phyloP scores from a whole-genome alignment of 2,888 invertebrate genomes.

The Glaucopsyche alexis region DNA sequence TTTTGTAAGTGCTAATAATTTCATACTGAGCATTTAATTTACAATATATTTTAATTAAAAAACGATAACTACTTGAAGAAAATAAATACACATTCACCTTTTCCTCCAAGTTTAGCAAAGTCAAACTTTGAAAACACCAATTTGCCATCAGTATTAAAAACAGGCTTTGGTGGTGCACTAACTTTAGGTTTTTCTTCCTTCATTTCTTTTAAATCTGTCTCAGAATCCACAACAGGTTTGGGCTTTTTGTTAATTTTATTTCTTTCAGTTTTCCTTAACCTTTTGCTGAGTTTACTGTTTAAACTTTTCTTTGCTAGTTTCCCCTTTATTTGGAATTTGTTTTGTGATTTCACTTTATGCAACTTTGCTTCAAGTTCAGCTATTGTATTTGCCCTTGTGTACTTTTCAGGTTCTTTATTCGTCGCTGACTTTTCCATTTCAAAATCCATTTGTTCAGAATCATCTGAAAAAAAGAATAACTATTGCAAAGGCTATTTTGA shows the following conservation, averaged over 20 bases:
- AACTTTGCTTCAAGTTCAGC: conserved; percentile 83
- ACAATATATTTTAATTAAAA: background rate
- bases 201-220: conserved; percentile 36
- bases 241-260: conserved; percentile 49
- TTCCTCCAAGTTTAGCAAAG: conserved; percentile 86
- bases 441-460: conserved; percentile 51
- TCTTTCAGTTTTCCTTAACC: conserved; percentile 81
- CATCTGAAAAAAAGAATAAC: conserved; percentile 48
- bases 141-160: conserved; percentile 91
- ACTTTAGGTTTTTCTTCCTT: conserved; percentile 54
- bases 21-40: no score
- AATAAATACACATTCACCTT: conserved; percentile 59
- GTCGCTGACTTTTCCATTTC: conserved; percentile 61
- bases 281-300: conserved; percentile 84
- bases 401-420: conserved; percentile 51
- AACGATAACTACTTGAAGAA: background rate
- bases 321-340: conserved; percentile 82
- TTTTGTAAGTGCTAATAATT: background rate
- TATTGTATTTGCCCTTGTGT: conserved; percentile 79
- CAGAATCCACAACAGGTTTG: conserved; percentile 44
- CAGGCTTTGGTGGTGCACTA: conserved; percentile 81
- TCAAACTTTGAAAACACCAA: conserved; percentile 96
- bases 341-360: conserved; percentile 81
- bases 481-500: background rate
- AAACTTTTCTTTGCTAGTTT: conserved; percentile 84